Base-by-base conservation (phyloP, 2,113 vertebrate genomes). In the Riparia riparia region DNA sequence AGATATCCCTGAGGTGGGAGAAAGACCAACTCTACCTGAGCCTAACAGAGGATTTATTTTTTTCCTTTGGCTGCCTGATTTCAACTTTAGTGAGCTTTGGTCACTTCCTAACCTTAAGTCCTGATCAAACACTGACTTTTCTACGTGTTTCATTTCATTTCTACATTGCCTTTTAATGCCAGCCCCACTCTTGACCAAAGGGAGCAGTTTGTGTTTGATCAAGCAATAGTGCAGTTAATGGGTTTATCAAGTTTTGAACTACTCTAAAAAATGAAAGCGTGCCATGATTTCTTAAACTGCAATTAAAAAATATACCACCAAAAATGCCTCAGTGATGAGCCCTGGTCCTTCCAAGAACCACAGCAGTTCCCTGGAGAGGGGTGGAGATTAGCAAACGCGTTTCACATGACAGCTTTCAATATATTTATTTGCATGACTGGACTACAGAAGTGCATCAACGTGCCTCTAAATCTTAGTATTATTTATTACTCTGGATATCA, bases 341-440 rank as follows among this genome's bases (percentile, higher is more conserved):
- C 9, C 28, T 61, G 31, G 5, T 70, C 25, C 76, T 64, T 50
- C 22, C 20, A 74, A 83, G 79, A 68, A 8, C 21, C 19, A 9
- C 45, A 57, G 82, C 32, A 13, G 28, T 1, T 81, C 95, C 85
- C 51, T 2, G 1, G 71, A 60, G 87, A 81, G 26, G 20, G 51
- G 13, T 80, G 51, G 34, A 71, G 51, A 85, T 84, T 12, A 78
- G 15, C 68, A 90, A 88, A 80, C 31, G 20, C 17, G 7, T 90
- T 95, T 88, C 93, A 81, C 68, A 32, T 83, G 92, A 45, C 22
- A 14, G 77, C 21, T 86, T 64, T 89, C 79, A 92, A 78, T 88
- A 53, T 32, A 53, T 81, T 88, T 74, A 93, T 93, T 96, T 90
- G 69, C 65, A 64, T 96, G 92, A 95, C 76, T 95, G 85, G 64